Conservation (phyloP, 2,797 vertebrate species). For the Loris lydekkerianus region DNA sequence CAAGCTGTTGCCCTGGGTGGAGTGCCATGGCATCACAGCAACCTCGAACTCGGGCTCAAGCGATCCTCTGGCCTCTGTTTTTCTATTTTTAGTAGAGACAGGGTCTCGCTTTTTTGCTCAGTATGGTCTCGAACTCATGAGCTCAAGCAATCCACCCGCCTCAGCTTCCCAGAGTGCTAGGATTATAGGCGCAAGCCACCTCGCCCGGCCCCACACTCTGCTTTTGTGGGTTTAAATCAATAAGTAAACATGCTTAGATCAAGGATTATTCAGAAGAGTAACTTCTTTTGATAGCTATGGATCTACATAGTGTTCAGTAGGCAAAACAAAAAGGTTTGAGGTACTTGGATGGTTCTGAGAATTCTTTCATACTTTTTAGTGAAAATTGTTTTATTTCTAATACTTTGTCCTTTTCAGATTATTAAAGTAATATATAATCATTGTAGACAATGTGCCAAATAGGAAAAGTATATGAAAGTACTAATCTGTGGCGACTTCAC, state of each 20-base stretch:
- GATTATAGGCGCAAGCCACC: no score
- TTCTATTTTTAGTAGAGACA: no score
- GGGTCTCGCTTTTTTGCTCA: no score
- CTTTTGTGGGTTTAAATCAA: slow-evolving; percentile 15
- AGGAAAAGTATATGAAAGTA: slow-evolving; percentile 2
- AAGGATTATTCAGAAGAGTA: neutral
- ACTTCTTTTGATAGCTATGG: neutral
- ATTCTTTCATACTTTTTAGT: neutral
- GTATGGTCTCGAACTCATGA: no score
- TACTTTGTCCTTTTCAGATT: neutral
- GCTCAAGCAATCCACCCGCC: no score
- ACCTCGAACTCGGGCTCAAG: no score
- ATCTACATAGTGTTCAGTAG: neutral
- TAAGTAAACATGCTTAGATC: slow-evolving; percentile 25
- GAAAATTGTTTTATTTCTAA: slow-evolving; percentile 40
- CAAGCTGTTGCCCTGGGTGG: no score
- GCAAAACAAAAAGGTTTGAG: slow-evolving; percentile 1
- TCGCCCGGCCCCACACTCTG: neutral
- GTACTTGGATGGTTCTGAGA: neutral
- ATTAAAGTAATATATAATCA: neutral
- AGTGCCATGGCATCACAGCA: no score
- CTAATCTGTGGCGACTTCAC: neutral
- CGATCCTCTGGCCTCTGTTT: no score
- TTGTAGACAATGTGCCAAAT: neutral
- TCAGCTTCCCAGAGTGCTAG: no score